Base-by-base conservation (phyloP, 2,888 invertebrate genomes). In the Nineta flava region DNA sequence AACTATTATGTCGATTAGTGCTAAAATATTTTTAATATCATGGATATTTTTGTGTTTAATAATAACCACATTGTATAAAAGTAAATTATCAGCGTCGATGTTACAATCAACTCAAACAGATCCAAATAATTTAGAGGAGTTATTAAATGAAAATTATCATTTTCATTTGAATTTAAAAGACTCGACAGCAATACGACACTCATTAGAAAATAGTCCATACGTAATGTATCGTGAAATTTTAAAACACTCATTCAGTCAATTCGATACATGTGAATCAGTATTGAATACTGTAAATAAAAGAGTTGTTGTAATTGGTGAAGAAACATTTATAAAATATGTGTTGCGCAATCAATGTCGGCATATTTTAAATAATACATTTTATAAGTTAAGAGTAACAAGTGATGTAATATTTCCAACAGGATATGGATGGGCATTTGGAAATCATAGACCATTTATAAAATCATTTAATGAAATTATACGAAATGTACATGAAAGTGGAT, bases 371-470 rank as follows among this genome's bases (percentile, higher is more conserved):
- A 6, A 26, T 19, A 13, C 19, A 13, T 44, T 26, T 26, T 10
- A 13, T 2, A 19, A 34, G 16, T 46, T 46, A 16, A 9, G 46
- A 15, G 32, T 46, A 17, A 17, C 16, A 12, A 15, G 13, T 16
- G 46, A 46, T 35, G 17, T 12, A 10, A 46, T 46, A n/a, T 46
- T 46, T 34, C 35, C 46, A 16, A 35, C 46, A n/a, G 46, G 46
- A 34, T 26, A 46, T 35, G 32, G 21, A 2, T 46, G 32, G 46
- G 46, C 16, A 9, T 32, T 46, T 9, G 35, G 34, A 35, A 35
- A 46, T 15, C 13, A 32, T 46, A 17, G 9, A 34, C 35, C 46
- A 7, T 35, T 9, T 34, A 46, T 46, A 13, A 13, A 34, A 7
- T 12, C 16, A 16, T 35, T 46, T 10, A 19, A 46, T 35, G 9